Conservation (phyloP, 2,797 vertebrate genomes). For the Coregonus sp. region DNA sequence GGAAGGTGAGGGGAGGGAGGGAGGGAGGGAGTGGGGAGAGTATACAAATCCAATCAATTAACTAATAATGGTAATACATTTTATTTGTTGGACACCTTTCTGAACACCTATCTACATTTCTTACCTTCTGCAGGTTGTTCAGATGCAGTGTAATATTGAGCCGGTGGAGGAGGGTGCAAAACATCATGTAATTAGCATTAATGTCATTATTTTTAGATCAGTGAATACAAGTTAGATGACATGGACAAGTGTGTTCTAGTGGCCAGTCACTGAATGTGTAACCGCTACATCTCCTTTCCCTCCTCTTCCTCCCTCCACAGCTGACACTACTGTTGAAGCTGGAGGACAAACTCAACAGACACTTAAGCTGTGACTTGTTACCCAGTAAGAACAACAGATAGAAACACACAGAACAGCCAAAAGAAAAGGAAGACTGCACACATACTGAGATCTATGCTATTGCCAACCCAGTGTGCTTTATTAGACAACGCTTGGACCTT, state of each 20-base stretch:
- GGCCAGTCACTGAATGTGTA: not conserved
- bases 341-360: slow-evolving; percentile 97
- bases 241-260: not conserved
- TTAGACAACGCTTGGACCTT: too few relatives aligned
- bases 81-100: not conserved
- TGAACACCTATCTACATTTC: not conserved
- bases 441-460: too few relatives aligned
- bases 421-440: too few relatives aligned
- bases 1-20: slow-evolving; percentile 77
- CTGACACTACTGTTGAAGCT: slow-evolving; percentile 94
- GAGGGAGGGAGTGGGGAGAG: not conserved
- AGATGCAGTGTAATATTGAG: slow-evolving; percentile 97
- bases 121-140: slow-evolving; percentile 79
- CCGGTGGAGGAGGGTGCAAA: slow-evolving; percentile 90
- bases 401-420: not conserved
- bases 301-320: slow-evolving; percentile 63
- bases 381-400: slow-evolving; percentile 70
- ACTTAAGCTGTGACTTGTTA: slow-evolving; percentile 96
- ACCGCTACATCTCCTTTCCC: slow-evolving; percentile 12
- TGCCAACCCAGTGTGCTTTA: too few relatives aligned
- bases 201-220: not conserved
- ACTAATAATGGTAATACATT: not conserved
- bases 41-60: not conserved
- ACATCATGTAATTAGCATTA: slow-evolving; percentile 83
- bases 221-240: not conserved